phyloP scores from a whole-genome alignment of 2,888 invertebrate genomes.

The Platycheirus albimanus region DNA sequence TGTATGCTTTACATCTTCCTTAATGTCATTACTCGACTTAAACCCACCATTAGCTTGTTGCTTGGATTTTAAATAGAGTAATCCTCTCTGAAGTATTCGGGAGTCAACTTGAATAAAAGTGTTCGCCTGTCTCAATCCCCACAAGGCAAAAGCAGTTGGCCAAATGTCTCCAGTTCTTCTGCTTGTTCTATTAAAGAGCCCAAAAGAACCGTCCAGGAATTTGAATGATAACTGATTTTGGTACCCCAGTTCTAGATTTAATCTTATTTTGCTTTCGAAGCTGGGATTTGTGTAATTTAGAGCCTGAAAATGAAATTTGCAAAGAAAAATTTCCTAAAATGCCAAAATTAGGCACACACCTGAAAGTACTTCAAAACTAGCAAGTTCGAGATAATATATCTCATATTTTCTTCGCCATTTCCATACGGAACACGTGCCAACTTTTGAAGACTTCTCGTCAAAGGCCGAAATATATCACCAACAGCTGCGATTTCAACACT shows the following conservation, averaged over 20 bases:
- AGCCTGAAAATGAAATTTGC: too few species aligned
- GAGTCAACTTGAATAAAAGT: constrained; percentile 88
- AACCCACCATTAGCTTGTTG: constrained; percentile 91
- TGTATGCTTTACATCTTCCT: constrained; percentile 88
- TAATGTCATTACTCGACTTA: constrained; percentile 88
- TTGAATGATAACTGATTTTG: constrained; percentile 95
- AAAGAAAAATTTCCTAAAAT: too few species aligned
- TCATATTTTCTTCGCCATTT: constrained; percentile 89
- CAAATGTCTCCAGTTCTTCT: constrained; percentile 87
- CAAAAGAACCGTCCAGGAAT: constrained; percentile 94
- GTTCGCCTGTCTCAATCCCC: constrained; percentile 88
- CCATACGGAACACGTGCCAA: constrained; percentile 86
- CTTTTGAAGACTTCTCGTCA: constrained; percentile 85
- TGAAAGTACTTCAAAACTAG: constrained; percentile 86
- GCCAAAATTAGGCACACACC: constrained; percentile 75
- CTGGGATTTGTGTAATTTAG: constrained; percentile 87
- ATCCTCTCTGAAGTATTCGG: constrained; percentile 85
- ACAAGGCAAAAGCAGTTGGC: constrained; percentile 92
- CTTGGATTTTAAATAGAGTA: constrained; percentile 87
- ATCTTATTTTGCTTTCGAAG: constrained; percentile 85
- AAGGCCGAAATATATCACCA: constrained; percentile 84
- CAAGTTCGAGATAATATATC: constrained; percentile 86
- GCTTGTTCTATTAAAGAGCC: constrained; percentile 86
- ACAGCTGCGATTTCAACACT: constrained; percentile 84
- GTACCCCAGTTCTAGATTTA: constrained; percentile 91